Percentiles rank a stretch among this genome's conserved stretches.
phyloP scores from a whole-genome alignment of 2,888 invertebrate genomes.

The Noctua fimbriata region DNA sequence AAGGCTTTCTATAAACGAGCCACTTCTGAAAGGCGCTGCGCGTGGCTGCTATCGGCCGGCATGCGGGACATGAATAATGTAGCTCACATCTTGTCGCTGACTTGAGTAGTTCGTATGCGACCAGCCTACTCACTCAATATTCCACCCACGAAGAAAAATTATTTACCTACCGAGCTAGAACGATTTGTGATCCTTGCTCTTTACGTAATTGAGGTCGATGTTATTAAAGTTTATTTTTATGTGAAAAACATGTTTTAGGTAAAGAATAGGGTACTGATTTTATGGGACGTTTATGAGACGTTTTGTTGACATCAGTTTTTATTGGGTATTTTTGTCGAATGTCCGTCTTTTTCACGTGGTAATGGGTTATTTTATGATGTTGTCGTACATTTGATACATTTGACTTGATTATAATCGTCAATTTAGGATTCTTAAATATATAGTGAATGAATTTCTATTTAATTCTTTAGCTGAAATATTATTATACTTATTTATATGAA shows the following conservation, averaged over 20 bases:
- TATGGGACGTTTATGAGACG: conserved; percentile 47
- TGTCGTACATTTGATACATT: background rate
- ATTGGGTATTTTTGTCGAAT: conserved; percentile 6
- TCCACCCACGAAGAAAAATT: conserved; percentile 67
- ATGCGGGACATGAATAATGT: conserved; percentile 48
- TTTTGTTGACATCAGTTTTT: conserved; percentile 41
- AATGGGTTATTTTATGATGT: conserved; percentile 15
- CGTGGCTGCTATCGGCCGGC: background rate
- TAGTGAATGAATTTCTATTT: background rate
- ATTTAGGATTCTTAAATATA: background rate
- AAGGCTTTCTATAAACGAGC: conserved; percentile 44
- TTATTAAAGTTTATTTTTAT: conserved; percentile 58
- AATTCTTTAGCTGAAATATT: background rate
- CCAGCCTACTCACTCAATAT: conserved; percentile 58
- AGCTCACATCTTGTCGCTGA: conserved; percentile 20
- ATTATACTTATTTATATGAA: no score
- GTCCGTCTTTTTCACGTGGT: background rate
- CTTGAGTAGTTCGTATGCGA: conserved; percentile 10
- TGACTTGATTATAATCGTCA: background rate
- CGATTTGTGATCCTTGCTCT: conserved; percentile 66
- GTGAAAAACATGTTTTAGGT: conserved; percentile 51
- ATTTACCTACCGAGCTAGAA: conserved; percentile 66
- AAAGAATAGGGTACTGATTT: conserved; percentile 51
- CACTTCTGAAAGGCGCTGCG: background rate
- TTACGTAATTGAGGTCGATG: conserved; percentile 65